These are phyloP conservation scores for Atrichornis clamosus DNA, from an alignment of 2,113 vertebrate genomes.

Conservation along the genomic window DNA sequence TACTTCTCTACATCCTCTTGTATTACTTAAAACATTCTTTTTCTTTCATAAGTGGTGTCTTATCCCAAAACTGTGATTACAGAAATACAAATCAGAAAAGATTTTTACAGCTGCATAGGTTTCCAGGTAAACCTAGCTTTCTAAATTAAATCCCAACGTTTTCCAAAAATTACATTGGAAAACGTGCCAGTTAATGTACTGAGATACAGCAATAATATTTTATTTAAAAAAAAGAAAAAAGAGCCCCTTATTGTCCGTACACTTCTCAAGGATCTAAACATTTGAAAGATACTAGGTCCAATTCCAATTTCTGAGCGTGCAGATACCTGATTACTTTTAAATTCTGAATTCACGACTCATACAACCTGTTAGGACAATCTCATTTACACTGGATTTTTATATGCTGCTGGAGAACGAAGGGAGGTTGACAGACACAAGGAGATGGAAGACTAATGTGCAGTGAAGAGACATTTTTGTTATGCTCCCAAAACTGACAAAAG, in stretches of 20 bases:
- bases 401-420: not conserved
- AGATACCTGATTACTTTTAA: not conserved
- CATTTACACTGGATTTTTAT: not conserved
- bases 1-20: not conserved
- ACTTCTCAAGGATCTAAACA: not conserved
- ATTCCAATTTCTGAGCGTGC: not conserved
- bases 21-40: not conserved
- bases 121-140: not conserved
- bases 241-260: not conserved
- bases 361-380: not conserved
- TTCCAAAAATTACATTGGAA: not conserved
- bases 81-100: not conserved
- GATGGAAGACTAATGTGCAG: fast-evolving
- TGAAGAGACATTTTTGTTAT: not conserved
- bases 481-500: not conserved
- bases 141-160: not conserved
- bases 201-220: not conserved
- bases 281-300: not conserved
- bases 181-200: not conserved
- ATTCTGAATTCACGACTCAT: not conserved
- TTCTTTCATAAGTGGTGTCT: not conserved
- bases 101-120: not conserved
- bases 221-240: not conserved
- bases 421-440: not conserved
- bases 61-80: not conserved